phyloP scores from a whole-genome alignment of 2,113 vertebrate species.

The Thalassoma bifasciatum region DNA sequence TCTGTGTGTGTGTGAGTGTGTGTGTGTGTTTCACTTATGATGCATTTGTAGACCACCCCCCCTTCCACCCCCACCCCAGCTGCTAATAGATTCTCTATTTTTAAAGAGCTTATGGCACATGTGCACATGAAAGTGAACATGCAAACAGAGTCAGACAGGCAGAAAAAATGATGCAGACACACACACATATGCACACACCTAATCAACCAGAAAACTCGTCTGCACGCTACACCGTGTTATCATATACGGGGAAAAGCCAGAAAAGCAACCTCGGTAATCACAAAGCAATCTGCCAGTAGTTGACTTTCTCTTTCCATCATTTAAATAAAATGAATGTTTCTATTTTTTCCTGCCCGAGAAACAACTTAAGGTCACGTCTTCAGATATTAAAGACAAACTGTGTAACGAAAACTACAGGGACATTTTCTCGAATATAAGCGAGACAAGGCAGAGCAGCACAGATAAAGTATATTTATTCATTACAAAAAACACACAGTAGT shows the following conservation, averaged over 20 bases:
- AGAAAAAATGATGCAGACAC: not conserved
- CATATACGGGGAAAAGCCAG: not conserved
- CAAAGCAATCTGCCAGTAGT: not conserved
- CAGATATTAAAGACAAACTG: not conserved
- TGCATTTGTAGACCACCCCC: constrained; percentile 43
- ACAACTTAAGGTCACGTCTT: not conserved
- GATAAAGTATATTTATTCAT: not conserved
- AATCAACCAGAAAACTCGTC: constrained; percentile 7
- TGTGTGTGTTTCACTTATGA: constrained; percentile 27
- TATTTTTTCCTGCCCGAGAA: not conserved
- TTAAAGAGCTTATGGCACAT: constrained; percentile 32
- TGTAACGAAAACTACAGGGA: not conserved
- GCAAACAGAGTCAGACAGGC: constrained; percentile 22
- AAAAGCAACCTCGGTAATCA: not conserved
- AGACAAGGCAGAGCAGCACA: too few relatives aligned
- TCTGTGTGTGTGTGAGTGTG: not conserved
- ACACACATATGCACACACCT: not conserved
- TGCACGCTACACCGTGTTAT: not conserved
- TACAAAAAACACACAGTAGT: not conserved
- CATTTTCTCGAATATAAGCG: not conserved
- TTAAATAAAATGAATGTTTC: not conserved
- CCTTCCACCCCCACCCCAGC: too few relatives aligned
- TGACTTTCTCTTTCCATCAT: not conserved
- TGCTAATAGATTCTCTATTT: constrained; percentile 46
- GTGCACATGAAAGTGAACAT: constrained; percentile 21